phyloP scores from a whole-genome alignment of 1,140 invertebrate species.

The Drosophila punjabiensis region DNA sequence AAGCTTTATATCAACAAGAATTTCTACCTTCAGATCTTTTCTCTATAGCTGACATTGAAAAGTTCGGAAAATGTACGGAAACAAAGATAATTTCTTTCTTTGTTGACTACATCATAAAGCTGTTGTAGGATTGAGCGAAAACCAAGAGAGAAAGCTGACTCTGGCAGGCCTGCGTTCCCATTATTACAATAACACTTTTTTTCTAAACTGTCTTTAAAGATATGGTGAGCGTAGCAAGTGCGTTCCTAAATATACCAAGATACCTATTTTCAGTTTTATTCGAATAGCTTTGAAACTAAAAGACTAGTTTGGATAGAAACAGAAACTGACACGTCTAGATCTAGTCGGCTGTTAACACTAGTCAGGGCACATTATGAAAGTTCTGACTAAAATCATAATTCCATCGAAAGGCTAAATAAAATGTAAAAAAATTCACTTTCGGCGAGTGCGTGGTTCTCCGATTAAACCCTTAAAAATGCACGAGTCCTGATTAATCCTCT shows the following conservation, averaged over 20 bases:
- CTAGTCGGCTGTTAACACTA: too few species aligned
- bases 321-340: too few species aligned
- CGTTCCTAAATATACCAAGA: background rate
- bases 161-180: background rate
- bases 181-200: too few species aligned
- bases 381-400: too few species aligned
- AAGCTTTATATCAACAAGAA: background rate
- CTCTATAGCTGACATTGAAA: background rate
- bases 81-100: background rate
- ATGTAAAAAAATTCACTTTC: too few species aligned
- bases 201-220: background rate
- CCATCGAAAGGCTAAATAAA: too few species aligned
- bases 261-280: background rate
- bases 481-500: background rate
- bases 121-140: background rate
- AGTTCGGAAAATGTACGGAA: background rate
- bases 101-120: background rate
- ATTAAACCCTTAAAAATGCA: too few species aligned
- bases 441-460: too few species aligned
- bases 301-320: background rate
- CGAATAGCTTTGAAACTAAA: background rate
- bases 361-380: too few species aligned
- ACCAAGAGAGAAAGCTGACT: background rate
- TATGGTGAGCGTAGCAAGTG: background rate
- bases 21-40: background rate